phyloP scores from a whole-genome alignment of 1,140 invertebrate genomes.

The Cydia strobilella region DNA sequence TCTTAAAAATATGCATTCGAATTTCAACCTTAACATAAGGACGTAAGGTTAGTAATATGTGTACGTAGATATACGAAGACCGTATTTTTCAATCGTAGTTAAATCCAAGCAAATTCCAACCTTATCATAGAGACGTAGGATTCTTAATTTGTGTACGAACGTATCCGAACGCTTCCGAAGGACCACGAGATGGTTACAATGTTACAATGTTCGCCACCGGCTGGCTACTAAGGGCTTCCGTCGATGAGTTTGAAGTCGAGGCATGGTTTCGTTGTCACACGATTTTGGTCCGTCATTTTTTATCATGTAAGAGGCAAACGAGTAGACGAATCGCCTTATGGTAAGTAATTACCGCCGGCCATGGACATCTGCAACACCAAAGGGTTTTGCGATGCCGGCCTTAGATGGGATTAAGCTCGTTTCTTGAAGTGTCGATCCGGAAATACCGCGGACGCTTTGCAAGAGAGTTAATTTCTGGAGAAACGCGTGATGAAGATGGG shows the following conservation, averaged over 20 bases:
- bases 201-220: background rate
- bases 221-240: background rate
- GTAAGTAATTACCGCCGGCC: too few species aligned
- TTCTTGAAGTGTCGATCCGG: too few species aligned
- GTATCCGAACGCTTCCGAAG: background rate
- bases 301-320: background rate
- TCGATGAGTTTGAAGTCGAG: background rate
- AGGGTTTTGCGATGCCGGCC: too few species aligned
- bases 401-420: too few species aligned
- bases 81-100: too few species aligned
- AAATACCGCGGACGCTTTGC: too few species aligned
- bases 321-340: too few species aligned
- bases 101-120: background rate
- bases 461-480: too few species aligned
- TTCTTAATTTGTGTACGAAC: background rate
- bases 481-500: too few species aligned
- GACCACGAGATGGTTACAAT: background rate
- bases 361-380: too few species aligned
- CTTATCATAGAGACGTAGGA: background rate
- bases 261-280: background rate
- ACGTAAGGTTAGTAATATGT: background rate
- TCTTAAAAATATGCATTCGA: background rate
- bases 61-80: background rate
- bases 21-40: background rate
- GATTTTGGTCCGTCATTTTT: background rate